Evolutionary conservation across 64 coral and sea anemone species (phyloP).

Genomic region (Trachythela sp.): DNA sequence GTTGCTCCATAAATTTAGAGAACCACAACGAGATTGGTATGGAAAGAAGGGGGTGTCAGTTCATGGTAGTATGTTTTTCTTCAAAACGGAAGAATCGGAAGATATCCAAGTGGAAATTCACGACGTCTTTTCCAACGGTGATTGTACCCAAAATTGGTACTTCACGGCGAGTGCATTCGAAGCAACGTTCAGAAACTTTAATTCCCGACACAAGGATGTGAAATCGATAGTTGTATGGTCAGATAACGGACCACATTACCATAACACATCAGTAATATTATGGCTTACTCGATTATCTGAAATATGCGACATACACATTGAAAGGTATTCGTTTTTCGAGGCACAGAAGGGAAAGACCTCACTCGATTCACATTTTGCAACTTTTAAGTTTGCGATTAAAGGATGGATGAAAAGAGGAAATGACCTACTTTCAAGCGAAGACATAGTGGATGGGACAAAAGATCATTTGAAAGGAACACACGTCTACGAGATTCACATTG

Average conservation of each 20-base stretch:
- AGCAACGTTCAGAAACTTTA: conserved; percentile 33
- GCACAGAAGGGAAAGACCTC: conserved; percentile 59
- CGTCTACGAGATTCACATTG: background rate
- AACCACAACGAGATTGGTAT: conserved; percentile 58
- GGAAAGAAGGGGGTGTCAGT: conserved; percentile 41
- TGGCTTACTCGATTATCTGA: conserved; percentile 41
- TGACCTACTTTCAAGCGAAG: background rate
- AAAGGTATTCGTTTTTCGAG: conserved; percentile 50
- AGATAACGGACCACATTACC: conserved; percentile 50
- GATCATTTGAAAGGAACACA: background rate
- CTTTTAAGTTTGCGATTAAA: conserved; percentile 28
- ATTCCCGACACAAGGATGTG: background rate
- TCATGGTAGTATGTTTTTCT: conserved; percentile 54
- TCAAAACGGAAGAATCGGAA: background rate
- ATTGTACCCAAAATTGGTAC: conserved; percentile 38
- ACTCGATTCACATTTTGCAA: conserved; percentile 34
- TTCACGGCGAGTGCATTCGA: conserved; percentile 40
- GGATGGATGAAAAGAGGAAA: conserved; percentile 17
- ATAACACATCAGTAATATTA: conserved; percentile 45
- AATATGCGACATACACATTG: conserved; percentile 20
- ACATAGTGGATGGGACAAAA: background rate
- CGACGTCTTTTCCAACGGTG: background rate
- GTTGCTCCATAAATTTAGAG: conserved; percentile 30
- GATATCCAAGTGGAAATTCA: conserved; percentile 41
- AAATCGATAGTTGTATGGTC: conserved; percentile 41